These are phyloP conservation scores for Galendromus occidentalis DNA, from an alignment of 1,140 invertebrate species.

Conservation along the genomic window DNA sequence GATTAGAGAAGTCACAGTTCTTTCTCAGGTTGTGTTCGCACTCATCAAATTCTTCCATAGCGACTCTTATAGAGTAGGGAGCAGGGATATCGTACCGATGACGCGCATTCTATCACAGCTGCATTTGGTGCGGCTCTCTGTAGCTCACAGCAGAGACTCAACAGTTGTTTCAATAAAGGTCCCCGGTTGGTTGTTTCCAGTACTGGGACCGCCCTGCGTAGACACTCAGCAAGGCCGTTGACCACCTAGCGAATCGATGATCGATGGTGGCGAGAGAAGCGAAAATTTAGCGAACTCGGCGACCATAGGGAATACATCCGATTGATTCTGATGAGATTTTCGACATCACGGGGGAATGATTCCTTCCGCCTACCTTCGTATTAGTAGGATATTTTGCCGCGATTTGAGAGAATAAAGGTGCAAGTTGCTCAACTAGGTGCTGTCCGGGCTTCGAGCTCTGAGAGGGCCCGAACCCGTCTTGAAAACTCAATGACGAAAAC, in stretches of 20 bases:
- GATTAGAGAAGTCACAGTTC: too few relatives aligned
- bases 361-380: not conserved
- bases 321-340: too few relatives aligned
- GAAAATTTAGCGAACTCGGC: too few relatives aligned
- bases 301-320: too few relatives aligned
- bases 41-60: not conserved
- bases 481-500: not conserved
- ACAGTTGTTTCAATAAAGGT: not conserved
- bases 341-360: too few relatives aligned
- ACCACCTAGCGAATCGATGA: not conserved
- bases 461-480: not conserved
- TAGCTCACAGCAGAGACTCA: not conserved
- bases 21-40: too few relatives aligned
- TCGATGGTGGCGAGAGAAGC: too few relatives aligned
- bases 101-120: not conserved
- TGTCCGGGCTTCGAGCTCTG: not conserved
- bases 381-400: not conserved
- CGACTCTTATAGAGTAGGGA: not conserved
- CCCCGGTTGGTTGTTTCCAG: not conserved
- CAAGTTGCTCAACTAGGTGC: not conserved
- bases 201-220: not conserved
- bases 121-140: not conserved
- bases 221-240: not conserved
- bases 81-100: not conserved
- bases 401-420: not conserved